phyloP scores from a whole-genome alignment of 2,113 vertebrate species.

The Pagrus major region DNA sequence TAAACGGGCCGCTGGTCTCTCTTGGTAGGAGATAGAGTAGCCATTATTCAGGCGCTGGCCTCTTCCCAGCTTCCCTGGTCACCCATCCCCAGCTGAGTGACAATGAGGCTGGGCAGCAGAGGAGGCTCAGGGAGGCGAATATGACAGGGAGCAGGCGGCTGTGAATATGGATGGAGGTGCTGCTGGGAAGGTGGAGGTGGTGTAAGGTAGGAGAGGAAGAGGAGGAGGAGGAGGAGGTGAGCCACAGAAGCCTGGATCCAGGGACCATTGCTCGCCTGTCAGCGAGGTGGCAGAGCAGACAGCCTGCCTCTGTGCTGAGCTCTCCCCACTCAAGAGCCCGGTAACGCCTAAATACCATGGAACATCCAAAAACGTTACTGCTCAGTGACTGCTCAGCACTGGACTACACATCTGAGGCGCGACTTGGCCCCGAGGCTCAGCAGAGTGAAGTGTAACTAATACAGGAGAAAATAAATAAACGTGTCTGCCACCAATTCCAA shows the following conservation, averaged over 20 bases:
- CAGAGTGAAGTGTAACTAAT: slow-evolving; percentile 51
- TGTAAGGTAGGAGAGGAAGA: slow-evolving; percentile 27
- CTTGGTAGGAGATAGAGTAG: slow-evolving; percentile 60
- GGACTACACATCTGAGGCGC: slow-evolving; percentile 38
- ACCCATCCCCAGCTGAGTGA: slow-evolving; percentile 64
- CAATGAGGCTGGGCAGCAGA: slow-evolving; percentile 58
- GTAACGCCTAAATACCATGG: slow-evolving; percentile 46
- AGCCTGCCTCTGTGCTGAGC: slow-evolving; percentile 46
- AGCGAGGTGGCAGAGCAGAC: slow-evolving; percentile 65
- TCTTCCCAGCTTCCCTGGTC: slow-evolving; percentile 59
- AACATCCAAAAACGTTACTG: slow-evolving; percentile 47
- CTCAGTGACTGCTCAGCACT: slow-evolving; percentile 48
- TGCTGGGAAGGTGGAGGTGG: slow-evolving; percentile 19
- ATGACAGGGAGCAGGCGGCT: slow-evolving; percentile 65
- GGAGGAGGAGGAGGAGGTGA: slow-evolving; percentile 25
- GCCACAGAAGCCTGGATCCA: slow-evolving; percentile 37
- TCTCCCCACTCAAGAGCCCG: slow-evolving; percentile 42
- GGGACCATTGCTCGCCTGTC: slow-evolving; percentile 57
- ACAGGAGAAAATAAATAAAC: slow-evolving; percentile 35
- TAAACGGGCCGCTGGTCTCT: slow-evolving; percentile 55
- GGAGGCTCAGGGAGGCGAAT: slow-evolving; percentile 62
- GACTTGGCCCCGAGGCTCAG: not conserved
- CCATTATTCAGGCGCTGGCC: slow-evolving; percentile 68
- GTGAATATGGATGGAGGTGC: slow-evolving; percentile 73
- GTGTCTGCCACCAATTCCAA: slow-evolving; percentile 4